Percentiles rank a stretch among this genome's conserved stretches.
phyloP scores from a whole-genome alignment of 2,888 invertebrate species.

The Synergus laeviventris region DNA sequence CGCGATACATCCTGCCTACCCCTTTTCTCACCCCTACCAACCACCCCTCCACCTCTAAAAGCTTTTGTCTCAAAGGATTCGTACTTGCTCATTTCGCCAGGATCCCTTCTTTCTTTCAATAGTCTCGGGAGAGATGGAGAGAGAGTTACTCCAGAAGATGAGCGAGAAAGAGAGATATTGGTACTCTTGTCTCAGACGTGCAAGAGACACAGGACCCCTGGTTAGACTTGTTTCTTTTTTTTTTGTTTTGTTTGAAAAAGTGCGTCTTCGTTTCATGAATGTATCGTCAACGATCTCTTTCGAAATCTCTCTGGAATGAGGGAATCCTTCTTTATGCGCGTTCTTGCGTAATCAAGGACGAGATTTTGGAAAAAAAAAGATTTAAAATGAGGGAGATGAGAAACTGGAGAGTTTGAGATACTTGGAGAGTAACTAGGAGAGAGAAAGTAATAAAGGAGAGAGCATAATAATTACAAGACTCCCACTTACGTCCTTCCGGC shows the following conservation, averaged over 20 bases:
- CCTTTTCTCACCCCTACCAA: constrained; percentile 39
- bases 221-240: not conserved
- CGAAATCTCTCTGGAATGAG: not conserved
- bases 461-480: constrained; percentile 61
- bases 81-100: constrained; percentile 71
- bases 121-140: constrained; percentile 50
- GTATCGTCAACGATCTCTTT: constrained; percentile 35
- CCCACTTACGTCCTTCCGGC: constrained; percentile 55
- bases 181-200: constrained; percentile 29
- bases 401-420: constrained; percentile 6
- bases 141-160: not conserved
- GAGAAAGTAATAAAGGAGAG: constrained; percentile 42
- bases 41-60: constrained; percentile 53
- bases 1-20: constrained; percentile 58
- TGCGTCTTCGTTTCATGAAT: constrained; percentile 7
- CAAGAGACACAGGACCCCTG: constrained; percentile 22
- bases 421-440: constrained; percentile 38
- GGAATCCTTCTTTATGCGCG: constrained; percentile 24
- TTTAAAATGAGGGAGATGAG: constrained; percentile 39
- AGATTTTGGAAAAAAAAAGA: constrained; percentile 23
- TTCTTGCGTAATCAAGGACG: constrained; percentile 38
- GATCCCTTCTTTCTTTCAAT: constrained; percentile 60
- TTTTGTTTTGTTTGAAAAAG: constrained; percentile 26
- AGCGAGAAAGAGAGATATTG: constrained; percentile 25
- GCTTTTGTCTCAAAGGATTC: constrained; percentile 73